Base-by-base conservation (phyloP, 1,140 invertebrate species). In the Macrotrachela quadricornifera region DNA sequence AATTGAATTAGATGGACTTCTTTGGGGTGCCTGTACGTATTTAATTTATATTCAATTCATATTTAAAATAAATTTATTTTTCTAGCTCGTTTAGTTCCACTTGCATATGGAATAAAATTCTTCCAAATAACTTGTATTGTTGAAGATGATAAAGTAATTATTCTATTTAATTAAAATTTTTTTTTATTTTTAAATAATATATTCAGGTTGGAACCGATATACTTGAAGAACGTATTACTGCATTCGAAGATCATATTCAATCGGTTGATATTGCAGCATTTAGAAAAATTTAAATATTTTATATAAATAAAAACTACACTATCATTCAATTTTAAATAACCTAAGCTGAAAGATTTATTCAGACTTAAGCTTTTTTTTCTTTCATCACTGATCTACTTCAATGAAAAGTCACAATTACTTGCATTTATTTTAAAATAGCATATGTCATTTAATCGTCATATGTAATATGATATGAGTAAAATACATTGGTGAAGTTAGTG, bases 81-180 rank as follows among this genome's bases (percentile, higher is more conserved):
- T 4, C 40, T 4, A 74, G 82, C 83, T 36, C 91, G 92, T 77
- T 72, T 92, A 18, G 79, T 90, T 0, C 83, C 86, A 46, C 76
- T 95, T 21, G 90, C 83, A 36, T 95, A 82, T 75, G 90, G 90
- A 45, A 91, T 96, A 61, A 77, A 82, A 53, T 95, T 96, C 66
- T 73, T 96, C 45, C 82, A 85, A 69, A 90, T 94, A 57, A 80
- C 80, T 56, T 85, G 82, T 66, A 83, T 91, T 36, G 82, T 94
- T 44, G 65, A 70, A 53, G 87, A 92, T 73, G 88, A 94, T 67
- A 88, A 92, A 40, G 62, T 68, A 42, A 42, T 30, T 2, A 4
- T 30, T 30, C 21, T 30, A 30, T 30, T 30, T 30, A 8, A 30
- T 30, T 8, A 4, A 30, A 30, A 30, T 30, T 30, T 2, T 30